These are phyloP conservation scores for Actinia equina DNA, from an alignment of 64 coral and sea anemone genomes.

Conservation along the genomic window DNA sequence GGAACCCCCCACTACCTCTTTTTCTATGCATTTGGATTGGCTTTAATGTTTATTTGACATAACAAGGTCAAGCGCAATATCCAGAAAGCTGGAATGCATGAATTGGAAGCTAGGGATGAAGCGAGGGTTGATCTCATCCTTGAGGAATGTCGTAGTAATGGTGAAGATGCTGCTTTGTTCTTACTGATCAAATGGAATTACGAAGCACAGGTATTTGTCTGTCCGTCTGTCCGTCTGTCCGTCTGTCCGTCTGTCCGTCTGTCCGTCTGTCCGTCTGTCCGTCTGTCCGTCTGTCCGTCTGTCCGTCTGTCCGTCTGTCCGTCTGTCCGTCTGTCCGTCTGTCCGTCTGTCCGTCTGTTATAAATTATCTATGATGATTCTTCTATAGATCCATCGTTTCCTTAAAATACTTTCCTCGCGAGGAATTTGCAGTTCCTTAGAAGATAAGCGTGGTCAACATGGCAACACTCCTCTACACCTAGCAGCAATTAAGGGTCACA, in stretches of 20 bases:
- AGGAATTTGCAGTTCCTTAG: not conserved
- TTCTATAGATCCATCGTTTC: not conserved
- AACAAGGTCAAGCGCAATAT: not conserved
- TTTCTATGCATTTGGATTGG: no score
- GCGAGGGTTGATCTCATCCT: constrained; percentile 16
- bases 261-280: no score
- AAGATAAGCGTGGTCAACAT: not conserved
- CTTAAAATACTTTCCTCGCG: constrained; percentile 1
- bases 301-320: no score
- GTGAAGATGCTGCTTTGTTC: not conserved
- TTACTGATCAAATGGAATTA: constrained; percentile 15
- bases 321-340: not conserved
- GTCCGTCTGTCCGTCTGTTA: not conserved
- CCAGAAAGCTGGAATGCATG: not conserved
- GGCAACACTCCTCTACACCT: constrained; percentile 46
- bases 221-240: not conserved
- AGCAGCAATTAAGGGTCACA: constrained; percentile 35
- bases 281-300: no score
- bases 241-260: no score
- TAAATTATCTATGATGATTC: no score
- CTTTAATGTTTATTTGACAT: no score
- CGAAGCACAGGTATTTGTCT: not conserved
- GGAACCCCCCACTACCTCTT: no score
- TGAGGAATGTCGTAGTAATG: not conserved
- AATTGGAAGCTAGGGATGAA: constrained; percentile 12